Evolutionary conservation across 2,888 invertebrate species (phyloP).

Genomic region (Pyrgus malvae): DNA sequence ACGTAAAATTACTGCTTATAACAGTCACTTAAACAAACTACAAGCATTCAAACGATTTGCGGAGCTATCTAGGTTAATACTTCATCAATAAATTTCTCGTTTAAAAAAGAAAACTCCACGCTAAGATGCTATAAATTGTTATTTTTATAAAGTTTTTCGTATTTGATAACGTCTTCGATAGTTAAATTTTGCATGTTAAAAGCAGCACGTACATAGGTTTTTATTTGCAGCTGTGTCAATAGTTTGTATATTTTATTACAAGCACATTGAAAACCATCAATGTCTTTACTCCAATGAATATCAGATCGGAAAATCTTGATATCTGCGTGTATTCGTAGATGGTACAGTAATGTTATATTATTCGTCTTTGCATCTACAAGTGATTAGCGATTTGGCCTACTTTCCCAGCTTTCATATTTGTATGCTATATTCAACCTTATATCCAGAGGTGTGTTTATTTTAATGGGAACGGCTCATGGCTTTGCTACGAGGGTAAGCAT

Average conservation of each 20-base stretch:
- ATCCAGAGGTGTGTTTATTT: slow-evolving; percentile 12
- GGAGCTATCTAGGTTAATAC: too few relatives aligned
- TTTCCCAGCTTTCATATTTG: not conserved
- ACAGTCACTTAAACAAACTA: slow-evolving; percentile 6
- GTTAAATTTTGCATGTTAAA: not conserved
- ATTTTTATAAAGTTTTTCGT: too few relatives aligned
- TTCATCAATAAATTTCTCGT: too few relatives aligned
- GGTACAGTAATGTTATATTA: too few relatives aligned
- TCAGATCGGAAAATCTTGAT: too few relatives aligned
- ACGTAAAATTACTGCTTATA: slow-evolving; percentile 10
- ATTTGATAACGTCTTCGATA: too few relatives aligned
- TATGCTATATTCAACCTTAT: not conserved
- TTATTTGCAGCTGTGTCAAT: slow-evolving; percentile 66
- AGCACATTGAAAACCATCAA: slow-evolving; percentile 40
- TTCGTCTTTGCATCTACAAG: too few relatives aligned
- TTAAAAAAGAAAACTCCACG: too few relatives aligned
- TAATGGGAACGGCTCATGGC: slow-evolving; percentile 2
- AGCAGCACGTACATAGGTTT: slow-evolving; percentile 3
- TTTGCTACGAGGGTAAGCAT: slow-evolving; percentile 15
- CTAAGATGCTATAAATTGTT: too few relatives aligned
- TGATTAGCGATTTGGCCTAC: too few relatives aligned
- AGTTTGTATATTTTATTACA: slow-evolving; percentile 56
- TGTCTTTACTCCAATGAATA: not conserved
- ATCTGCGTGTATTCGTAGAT: too few relatives aligned
- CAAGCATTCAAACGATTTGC: too few relatives aligned